Conservation (phyloP, 2,888 invertebrate genomes). For the Noctua comes region DNA sequence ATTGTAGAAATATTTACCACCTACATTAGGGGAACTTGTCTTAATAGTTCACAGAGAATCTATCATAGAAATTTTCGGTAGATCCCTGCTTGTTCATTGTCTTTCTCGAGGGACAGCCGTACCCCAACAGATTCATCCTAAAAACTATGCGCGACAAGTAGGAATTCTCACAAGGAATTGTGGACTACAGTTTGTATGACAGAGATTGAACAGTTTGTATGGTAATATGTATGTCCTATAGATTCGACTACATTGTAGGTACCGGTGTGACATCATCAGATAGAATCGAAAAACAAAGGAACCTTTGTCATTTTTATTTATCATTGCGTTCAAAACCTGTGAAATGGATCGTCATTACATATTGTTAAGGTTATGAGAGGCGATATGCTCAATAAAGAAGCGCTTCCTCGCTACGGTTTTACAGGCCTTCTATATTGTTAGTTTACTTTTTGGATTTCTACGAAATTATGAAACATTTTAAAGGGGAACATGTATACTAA, state of each 20-base stretch:
- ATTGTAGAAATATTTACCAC: background rate
- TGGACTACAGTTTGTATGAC: slow-evolving; percentile 8
- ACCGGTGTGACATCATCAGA: slow-evolving; percentile 66
- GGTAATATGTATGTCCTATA: slow-evolving; percentile 49
- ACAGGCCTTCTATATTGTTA: background rate
- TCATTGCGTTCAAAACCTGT: slow-evolving; percentile 57
- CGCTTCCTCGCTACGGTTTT: background rate
- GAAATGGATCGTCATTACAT: slow-evolving; percentile 35
- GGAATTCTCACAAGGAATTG: slow-evolving; percentile 4
- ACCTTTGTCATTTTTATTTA: slow-evolving; percentile 66
- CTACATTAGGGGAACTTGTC: background rate
- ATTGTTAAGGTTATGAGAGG: slow-evolving; percentile 7
- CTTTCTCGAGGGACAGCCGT: too few species aligned
- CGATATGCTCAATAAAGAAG: background rate
- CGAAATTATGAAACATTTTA: background rate
- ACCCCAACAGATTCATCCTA: background rate
- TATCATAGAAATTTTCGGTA: background rate
- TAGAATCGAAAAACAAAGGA: slow-evolving; percentile 69
- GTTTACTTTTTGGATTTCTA: background rate
- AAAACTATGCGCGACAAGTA: background rate
- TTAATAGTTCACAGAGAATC: background rate
- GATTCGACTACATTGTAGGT: slow-evolving; percentile 42
- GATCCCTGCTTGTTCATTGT: background rate
- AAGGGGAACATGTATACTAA: too few species aligned
- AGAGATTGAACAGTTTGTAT: background rate